Evolutionary conservation across 1,140 invertebrate genomes (phyloP).

Genomic region (Atopsyche davidsoni): DNA sequence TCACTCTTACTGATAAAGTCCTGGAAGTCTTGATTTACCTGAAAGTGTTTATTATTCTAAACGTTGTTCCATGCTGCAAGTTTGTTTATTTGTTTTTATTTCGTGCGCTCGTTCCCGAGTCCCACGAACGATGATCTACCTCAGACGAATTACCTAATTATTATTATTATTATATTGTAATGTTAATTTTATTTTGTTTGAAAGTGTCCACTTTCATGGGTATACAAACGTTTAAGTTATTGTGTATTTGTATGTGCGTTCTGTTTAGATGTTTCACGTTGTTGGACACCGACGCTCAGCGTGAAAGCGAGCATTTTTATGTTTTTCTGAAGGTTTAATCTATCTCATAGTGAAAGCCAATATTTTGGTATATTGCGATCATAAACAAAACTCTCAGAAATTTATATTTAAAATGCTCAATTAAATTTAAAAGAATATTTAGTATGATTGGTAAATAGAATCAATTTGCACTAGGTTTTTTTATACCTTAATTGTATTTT

Average conservation of each 20-base stretch:
- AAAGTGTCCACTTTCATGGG: slow-evolving; percentile 3
- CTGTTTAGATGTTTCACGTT: slow-evolving; percentile 7
- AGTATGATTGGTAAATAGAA: slow-evolving; percentile 17
- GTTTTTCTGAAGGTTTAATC: background rate
- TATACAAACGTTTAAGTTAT: background rate
- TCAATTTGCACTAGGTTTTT: slow-evolving; percentile 25
- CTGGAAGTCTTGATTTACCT: background rate
- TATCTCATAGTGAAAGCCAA: background rate
- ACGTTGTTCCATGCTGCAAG: slow-evolving; percentile 6
- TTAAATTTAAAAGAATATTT: slow-evolving; percentile 22
- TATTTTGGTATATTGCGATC: no score
- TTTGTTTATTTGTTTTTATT: slow-evolving; percentile 14
- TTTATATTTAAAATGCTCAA: slow-evolving; percentile 29
- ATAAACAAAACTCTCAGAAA: slow-evolving; percentile 14
- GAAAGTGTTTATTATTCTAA: background rate
- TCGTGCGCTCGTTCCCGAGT: slow-evolving; percentile 6
- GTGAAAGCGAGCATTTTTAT: background rate
- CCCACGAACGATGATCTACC: slow-evolving; percentile 27
- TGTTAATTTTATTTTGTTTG: slow-evolving; percentile 22
- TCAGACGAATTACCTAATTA: slow-evolving; percentile 30
- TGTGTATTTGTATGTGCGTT: slow-evolving; percentile 2
- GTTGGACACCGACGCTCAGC: slow-evolving; percentile 7
- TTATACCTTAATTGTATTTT: slow-evolving; percentile 15
- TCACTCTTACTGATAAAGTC: background rate
- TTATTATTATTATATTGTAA: slow-evolving; percentile 23